phyloP scores from a whole-genome alignment of 2,888 invertebrate species.

The Chirona hameri region DNA sequence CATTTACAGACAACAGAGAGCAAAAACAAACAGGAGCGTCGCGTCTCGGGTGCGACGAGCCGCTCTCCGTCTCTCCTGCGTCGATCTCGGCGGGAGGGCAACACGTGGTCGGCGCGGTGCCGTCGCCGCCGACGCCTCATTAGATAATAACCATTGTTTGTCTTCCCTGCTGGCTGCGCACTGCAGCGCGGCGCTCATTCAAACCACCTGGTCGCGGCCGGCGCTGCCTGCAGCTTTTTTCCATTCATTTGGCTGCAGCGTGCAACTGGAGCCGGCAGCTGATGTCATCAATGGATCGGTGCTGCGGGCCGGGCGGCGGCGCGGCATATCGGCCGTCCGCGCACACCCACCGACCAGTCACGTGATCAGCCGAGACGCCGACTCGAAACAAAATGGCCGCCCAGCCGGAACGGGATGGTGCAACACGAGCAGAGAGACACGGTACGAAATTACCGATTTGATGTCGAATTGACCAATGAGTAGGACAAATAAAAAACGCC shows the following conservation, averaged over 20 bases:
- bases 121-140: background rate
- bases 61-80: background rate
- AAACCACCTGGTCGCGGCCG: background rate
- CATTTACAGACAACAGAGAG: constrained; percentile 6
- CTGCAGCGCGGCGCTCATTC: background rate
- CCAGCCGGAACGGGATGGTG: too few relatives aligned
- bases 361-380: too few relatives aligned
- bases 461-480: too few relatives aligned
- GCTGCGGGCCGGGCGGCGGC: background rate
- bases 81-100: constrained; percentile 6
- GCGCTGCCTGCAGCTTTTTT: background rate
- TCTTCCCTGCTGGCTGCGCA: background rate
- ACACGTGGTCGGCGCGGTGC: background rate
- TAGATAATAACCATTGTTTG: background rate
- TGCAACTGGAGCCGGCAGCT: background rate
- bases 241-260: background rate
- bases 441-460: too few relatives aligned
- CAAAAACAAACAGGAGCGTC: background rate
- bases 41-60: background rate
- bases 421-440: too few relatives aligned
- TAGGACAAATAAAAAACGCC: too few relatives aligned
- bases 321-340: background rate
- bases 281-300: background rate
- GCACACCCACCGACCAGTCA: too few relatives aligned
- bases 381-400: too few relatives aligned